Base-by-base conservation (phyloP, 2,113 vertebrate genomes). In the Cyprinus carpio region DNA sequence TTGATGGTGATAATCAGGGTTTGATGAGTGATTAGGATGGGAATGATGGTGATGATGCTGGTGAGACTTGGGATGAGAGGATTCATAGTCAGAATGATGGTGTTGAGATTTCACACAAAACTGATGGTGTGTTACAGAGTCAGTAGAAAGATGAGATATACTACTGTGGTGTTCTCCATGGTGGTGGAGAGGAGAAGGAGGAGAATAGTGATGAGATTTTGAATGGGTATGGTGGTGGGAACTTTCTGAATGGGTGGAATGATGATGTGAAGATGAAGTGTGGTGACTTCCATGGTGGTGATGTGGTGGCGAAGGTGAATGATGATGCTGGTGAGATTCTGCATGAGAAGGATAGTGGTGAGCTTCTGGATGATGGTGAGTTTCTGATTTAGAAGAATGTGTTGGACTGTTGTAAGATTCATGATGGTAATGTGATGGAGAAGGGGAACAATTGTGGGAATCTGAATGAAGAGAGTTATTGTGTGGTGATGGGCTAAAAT, bases 381-480 rank as follows among this genome's bases (percentile, higher is more conserved):
- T 49, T 6, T 3, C 43, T 46, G 72, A 49, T 13, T 75, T 49
- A 46, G 43, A 27, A 49, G 43, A 75, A 16, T 29, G 34, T n/a
- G 43, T 54, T 16, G 9, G 56, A 51, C 29, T 82, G 67, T 72
- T 75, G 15, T 86, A 58, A 51, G 20, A 27, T 20, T 43, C 40
- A 79, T 83, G 83, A 49, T 64, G 58, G 79, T 83, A 29, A 20
- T 76, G 84, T 20, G 69, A 60, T 43, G 82, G 49, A 23, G 56
- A 69, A 2, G 72, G 60, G 23, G 82, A 54, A 58, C 51, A 74
- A 15, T 23, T n/a, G 13, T 83, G 71, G 54, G 75, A 65, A 12
- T 84, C 84, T 49, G 76, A 83, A 49, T 69, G 64, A 16, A 65
- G 83, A 34, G 72, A 40, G 9, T 87, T 84, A 72, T 82, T 56